These are phyloP conservation scores for Cerastis leucographa DNA, from an alignment of 2,888 invertebrate species.

Conservation along the genomic window DNA sequence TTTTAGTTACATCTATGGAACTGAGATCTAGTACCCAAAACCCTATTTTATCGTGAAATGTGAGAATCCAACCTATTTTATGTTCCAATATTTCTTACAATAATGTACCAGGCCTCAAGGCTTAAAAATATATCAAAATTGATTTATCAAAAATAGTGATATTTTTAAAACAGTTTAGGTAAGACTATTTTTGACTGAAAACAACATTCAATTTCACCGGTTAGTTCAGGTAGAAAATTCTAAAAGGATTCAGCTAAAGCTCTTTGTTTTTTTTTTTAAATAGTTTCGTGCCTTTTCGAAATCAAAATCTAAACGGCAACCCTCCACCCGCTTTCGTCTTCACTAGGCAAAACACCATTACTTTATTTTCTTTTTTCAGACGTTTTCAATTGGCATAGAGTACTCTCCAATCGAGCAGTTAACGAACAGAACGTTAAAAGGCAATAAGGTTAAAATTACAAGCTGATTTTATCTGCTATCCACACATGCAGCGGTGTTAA, in stretches of 20 bases:
- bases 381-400: conserved; percentile 14
- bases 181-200: neutral
- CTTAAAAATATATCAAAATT: neutral
- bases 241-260: neutral
- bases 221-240: conserved; percentile 15
- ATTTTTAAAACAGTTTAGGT: neutral
- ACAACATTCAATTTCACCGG: conserved; percentile 19
- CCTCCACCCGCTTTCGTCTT: neutral
- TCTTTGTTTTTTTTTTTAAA: conserved; percentile 2
- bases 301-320: neutral
- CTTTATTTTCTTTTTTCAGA: neutral
- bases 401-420: conserved; percentile 14
- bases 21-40: neutral
- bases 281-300: neutral
- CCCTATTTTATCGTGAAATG: neutral
- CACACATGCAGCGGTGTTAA: neutral
- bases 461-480: conserved; percentile 27
- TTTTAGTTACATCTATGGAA: neutral
- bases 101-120: neutral
- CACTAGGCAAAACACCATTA: neutral
- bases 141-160: neutral
- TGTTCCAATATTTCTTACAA: neutral
- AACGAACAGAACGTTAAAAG: conserved; percentile 17
- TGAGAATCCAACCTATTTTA: neutral
- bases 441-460: conserved; percentile 14